Conservation (phyloP, 2,797 vertebrate genomes). For the Mormyrus hasselquistii region DNA sequence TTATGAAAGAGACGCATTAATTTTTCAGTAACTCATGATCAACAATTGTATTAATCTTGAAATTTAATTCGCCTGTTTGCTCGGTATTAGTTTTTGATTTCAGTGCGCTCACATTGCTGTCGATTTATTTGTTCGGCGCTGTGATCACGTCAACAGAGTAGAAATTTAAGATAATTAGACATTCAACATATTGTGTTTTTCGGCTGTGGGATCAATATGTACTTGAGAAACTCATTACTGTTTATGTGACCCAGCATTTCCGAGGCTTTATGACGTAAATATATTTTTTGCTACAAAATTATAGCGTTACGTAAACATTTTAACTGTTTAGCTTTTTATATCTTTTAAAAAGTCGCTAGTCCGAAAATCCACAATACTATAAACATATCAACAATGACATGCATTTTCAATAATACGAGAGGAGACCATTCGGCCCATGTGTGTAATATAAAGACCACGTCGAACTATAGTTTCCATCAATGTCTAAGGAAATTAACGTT, state of each 20-base stretch:
- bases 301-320: not conserved
- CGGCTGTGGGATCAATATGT: not conserved
- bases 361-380: not conserved
- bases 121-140: not conserved
- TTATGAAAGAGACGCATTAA: not conserved
- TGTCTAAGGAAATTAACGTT: not conserved
- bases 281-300: not conserved
- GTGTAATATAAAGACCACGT: not conserved
- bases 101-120: not conserved
- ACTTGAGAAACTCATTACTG: not conserved
- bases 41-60: constrained; percentile 1
- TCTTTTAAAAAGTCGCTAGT: not conserved
- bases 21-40: not conserved
- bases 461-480: not conserved
- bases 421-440: not conserved
- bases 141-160: not conserved
- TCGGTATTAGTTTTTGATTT: not conserved
- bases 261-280: not conserved
- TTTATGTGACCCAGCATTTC: not conserved
- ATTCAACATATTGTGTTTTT: not conserved
- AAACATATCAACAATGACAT: not conserved
- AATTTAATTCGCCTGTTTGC: not conserved
- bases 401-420: not conserved
- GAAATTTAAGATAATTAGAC: not conserved
- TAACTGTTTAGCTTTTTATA: not conserved